phyloP scores from a whole-genome alignment of 1,140 invertebrate genomes.

The Bicyclus anynana region DNA sequence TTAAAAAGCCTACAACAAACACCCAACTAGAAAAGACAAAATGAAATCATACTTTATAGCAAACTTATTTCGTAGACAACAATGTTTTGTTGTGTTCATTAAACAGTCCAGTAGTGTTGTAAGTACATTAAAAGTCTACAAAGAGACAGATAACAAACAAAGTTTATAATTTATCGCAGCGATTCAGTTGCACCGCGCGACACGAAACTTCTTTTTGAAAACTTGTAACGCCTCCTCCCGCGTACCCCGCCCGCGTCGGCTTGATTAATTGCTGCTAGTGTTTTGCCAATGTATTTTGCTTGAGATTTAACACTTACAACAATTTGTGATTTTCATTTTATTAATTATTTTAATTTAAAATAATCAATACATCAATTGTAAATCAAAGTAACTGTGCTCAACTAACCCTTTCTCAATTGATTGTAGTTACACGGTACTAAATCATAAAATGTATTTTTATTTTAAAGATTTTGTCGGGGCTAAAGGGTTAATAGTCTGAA shows the following conservation, averaged over 20 bases:
- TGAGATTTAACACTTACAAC: not conserved
- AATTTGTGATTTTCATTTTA: too few relatives aligned
- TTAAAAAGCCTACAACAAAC: not conserved
- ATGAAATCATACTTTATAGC: not conserved
- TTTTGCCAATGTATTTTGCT: not conserved
- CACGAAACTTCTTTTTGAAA: slow-evolving; percentile 15
- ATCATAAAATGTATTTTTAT: too few relatives aligned
- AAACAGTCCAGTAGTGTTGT: not conserved
- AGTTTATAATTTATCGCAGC: slow-evolving; percentile 29
- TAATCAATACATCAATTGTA: too few relatives aligned
- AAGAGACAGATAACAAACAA: slow-evolving; percentile 20
- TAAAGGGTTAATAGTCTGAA: too few relatives aligned
- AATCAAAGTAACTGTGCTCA: too few relatives aligned
- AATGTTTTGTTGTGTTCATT: not conserved
- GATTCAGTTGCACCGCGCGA: slow-evolving; percentile 19
- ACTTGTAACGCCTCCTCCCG: slow-evolving; percentile 5
- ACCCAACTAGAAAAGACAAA: not conserved
- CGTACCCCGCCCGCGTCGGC: not conserved
- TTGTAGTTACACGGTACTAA: too few relatives aligned
- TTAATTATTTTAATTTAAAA: too few relatives aligned
- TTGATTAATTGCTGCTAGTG: not conserved
- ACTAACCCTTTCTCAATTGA: too few relatives aligned
- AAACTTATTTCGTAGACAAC: not conserved
- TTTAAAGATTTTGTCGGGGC: too few relatives aligned
- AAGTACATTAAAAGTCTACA: slow-evolving; percentile 10